phyloP scores from a whole-genome alignment of 2,113 vertebrate species.

The Saimiri boliviensis region DNA sequence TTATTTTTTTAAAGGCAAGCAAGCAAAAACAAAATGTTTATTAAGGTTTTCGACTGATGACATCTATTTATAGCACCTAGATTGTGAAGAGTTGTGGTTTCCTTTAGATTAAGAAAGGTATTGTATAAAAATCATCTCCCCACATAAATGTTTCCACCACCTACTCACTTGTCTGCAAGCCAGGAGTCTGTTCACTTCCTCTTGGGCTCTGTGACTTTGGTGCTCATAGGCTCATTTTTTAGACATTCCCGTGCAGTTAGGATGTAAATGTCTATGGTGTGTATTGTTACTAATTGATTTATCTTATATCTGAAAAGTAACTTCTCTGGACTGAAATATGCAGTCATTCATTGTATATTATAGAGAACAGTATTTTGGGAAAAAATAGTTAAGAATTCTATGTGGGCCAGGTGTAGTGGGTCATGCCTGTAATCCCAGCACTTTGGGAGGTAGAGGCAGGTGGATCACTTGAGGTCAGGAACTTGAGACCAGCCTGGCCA shows the following conservation, averaged over 20 bases:
- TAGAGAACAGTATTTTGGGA: not conserved
- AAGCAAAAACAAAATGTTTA: slow-evolving; percentile 28
- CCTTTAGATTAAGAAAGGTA: slow-evolving; percentile 66
- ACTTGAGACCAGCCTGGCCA: not conserved
- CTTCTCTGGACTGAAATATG: not conserved
- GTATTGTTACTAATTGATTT: not conserved
- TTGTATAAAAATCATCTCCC: slow-evolving; percentile 46
- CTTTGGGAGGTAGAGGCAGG: not conserved
- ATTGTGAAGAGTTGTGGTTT: slow-evolving; percentile 72
- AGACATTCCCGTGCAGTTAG: slow-evolving; percentile 10
- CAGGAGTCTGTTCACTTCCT: slow-evolving; percentile 40
- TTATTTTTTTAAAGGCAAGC: slow-evolving; percentile 13
- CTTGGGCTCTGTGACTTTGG: slow-evolving; percentile 1
- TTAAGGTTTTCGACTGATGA: not conserved
- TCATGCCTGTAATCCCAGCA: not conserved
- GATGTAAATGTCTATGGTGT: not conserved
- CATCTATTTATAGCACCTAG: slow-evolving; percentile 51
- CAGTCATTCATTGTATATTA: not conserved
- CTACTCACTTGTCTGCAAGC: slow-evolving; percentile 52
- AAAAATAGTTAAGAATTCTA: not conserved
- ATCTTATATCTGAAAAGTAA: not conserved
- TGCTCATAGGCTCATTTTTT: not conserved
- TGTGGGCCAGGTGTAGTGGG: not conserved
- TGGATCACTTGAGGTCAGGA: not conserved
- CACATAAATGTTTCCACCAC: slow-evolving; percentile 53